phyloP scores from a whole-genome alignment of 53 echinoderm and acorn worm genomes.

The Echinarachnius parma region DNA sequence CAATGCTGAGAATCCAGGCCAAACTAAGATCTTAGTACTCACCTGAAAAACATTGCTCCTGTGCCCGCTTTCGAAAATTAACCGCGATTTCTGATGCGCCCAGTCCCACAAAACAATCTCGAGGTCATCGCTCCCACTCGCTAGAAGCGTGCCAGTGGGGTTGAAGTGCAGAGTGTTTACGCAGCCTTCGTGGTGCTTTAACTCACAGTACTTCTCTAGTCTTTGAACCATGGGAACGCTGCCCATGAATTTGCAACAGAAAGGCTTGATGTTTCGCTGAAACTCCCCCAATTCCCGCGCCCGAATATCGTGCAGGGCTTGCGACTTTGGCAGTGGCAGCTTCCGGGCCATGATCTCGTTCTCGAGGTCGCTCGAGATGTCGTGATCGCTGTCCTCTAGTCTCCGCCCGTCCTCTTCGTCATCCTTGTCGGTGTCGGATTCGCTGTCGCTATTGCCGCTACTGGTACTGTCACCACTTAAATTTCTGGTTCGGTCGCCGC shows the following conservation, averaged over 20 bases:
- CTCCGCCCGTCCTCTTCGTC: constrained; percentile 15
- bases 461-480: constrained; percentile 4
- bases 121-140: constrained; percentile 91
- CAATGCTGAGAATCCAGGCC: too few species aligned
- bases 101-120: constrained; percentile 90
- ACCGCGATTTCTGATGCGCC: constrained; percentile 59
- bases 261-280: constrained; percentile 37
- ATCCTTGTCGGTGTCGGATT: constrained; percentile 41
- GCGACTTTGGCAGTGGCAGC: constrained; percentile 66
- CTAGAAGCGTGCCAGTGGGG: constrained; percentile 69
- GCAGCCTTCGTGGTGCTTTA: constrained; percentile 85
- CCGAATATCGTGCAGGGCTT: constrained; percentile 57
- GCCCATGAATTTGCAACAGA: constrained; percentile 59
- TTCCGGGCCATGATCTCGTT: constrained; percentile 65
- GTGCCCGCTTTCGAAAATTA: constrained; percentile 86
- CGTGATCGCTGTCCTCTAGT: constrained; percentile 37
- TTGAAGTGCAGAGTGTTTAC: constrained; percentile 97
- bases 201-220: constrained; percentile 71
- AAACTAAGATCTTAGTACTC: too few species aligned
- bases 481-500: not conserved
- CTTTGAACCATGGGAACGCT: constrained; percentile 69
- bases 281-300: constrained; percentile 63
- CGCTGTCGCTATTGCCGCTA: constrained; percentile 14
- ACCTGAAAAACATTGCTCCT: constrained; percentile 97
- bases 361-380: constrained; percentile 61